Base-by-base conservation (phyloP, 2,888 invertebrate species). In the Sphaeridia pumilis region DNA sequence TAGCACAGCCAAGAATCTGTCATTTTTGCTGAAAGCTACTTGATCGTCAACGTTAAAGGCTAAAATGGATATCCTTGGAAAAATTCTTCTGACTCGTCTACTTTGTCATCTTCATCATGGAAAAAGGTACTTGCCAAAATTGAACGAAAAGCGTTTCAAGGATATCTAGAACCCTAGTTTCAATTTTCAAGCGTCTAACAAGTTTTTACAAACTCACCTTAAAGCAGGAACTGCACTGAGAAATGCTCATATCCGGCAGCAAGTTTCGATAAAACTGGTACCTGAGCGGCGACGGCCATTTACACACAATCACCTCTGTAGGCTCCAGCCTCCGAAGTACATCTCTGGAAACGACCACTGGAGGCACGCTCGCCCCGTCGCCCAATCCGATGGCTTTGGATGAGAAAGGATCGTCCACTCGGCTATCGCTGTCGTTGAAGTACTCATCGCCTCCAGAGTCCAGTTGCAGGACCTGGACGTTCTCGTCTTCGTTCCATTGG, bases 211-310 rank as follows among this genome's bases (percentile, higher is more conserved):
- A 46, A 42, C 44, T 14, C 28, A 93, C 94, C 77, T 89, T 85
- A 66, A 84, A 79, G 73, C 98, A 98, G 55, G 82, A 80, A 45
- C 80, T 76, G 70, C 98, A 98, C 64, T 83, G 79, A 2, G 83
- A 83, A 4, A 94, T 82, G 58, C 88, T 85, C 50, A 97, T 78
- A 70, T 95, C 95, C 0, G 94, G 89, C 69, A 98, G 75, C 66
- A 95, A 78, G 71, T 94, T 94, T 57, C 87, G 79, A 73, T 84
- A 97, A 73, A 84, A 89, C 63, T 81, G 78, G 62, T 82, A 84
- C 51, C 78, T 75, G 35, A 89, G 75, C 1, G 85, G 86, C 43
- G 78, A 74, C 20, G 80, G 78, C 74, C 86, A 83, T 65, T 81
- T 79, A 46, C 87, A 81, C 46, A 87, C 78, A 56, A 94, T 75